These are phyloP conservation scores for Hafferia zeledoni DNA, from an alignment of 2,797 vertebrate genomes.

Conservation along the genomic window DNA sequence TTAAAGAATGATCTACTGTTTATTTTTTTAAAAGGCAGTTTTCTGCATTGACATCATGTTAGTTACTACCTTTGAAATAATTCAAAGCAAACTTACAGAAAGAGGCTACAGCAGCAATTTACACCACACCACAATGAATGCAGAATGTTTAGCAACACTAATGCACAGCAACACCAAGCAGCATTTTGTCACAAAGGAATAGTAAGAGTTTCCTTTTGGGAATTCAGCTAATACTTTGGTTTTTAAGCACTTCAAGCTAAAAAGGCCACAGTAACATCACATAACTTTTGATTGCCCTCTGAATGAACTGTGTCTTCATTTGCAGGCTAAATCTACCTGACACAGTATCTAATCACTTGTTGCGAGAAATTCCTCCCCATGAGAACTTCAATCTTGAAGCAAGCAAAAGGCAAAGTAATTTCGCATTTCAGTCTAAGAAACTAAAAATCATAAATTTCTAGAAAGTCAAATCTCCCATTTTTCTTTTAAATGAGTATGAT, in stretches of 20 bases:
- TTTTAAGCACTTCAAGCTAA: not conserved
- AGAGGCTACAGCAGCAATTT: not conserved
- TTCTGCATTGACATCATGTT: not conserved
- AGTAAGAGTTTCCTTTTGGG: not conserved
- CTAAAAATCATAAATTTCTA: not conserved
- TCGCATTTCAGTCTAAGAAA: not conserved
- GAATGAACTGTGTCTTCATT: not conserved
- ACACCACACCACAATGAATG: not conserved
- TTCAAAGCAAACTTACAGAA: not conserved
- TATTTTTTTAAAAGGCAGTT: not conserved
- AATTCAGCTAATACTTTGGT: not conserved
- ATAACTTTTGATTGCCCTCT: not conserved
- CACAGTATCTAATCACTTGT: not conserved
- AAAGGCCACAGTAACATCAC: not conserved
- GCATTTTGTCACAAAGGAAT: not conserved
- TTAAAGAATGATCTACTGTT: not conserved
- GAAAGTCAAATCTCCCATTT: not conserved
- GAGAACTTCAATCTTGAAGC: not conserved
- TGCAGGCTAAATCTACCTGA: not conserved
- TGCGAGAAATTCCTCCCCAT: not conserved
- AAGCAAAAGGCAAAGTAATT: not conserved
- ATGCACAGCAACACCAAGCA: not conserved
- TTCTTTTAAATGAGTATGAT: not conserved
- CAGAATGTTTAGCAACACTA: not conserved
- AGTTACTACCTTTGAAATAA: not conserved